phyloP scores from a whole-genome alignment of 2,888 invertebrate genomes.

The Chironomus riparius region DNA sequence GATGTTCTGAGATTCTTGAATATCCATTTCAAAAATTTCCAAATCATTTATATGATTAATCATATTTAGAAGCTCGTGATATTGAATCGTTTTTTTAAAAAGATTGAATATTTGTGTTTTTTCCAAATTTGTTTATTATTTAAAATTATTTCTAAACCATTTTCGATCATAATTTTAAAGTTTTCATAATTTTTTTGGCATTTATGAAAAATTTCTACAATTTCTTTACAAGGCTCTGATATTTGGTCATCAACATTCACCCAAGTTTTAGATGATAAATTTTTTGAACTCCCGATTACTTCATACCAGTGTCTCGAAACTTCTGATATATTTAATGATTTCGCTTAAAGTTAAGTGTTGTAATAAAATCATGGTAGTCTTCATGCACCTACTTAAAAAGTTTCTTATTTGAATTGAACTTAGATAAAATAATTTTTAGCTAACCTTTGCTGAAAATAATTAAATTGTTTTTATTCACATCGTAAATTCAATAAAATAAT shows the following conservation, averaged over 20 bases:
- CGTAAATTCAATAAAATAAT: too few relatives aligned
- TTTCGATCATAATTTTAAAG: slow-evolving; percentile 17
- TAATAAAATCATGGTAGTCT: background rate
- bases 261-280: background rate
- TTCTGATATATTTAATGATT: background rate
- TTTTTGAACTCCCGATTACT: background rate
- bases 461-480: too few relatives aligned
- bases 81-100: background rate
- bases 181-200: slow-evolving; percentile 8
- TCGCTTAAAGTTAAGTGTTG: background rate
- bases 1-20: too few relatives aligned
- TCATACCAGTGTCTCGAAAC: background rate
- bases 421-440: background rate
- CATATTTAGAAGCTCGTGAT: background rate
- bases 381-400: background rate
- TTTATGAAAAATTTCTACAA: background rate
- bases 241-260: slow-evolving; percentile 5
- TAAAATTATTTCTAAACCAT: background rate
- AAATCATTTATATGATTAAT: slow-evolving; percentile 5
- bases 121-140: background rate
- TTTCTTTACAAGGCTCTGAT: background rate
- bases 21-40: background rate
- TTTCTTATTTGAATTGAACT: background rate
- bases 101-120: slow-evolving; percentile 13
- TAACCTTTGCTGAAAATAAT: background rate